Evolutionary conservation across 2,113 vertebrate species (phyloP).

Genomic region (Gasterosteus nipponicus): DNA sequence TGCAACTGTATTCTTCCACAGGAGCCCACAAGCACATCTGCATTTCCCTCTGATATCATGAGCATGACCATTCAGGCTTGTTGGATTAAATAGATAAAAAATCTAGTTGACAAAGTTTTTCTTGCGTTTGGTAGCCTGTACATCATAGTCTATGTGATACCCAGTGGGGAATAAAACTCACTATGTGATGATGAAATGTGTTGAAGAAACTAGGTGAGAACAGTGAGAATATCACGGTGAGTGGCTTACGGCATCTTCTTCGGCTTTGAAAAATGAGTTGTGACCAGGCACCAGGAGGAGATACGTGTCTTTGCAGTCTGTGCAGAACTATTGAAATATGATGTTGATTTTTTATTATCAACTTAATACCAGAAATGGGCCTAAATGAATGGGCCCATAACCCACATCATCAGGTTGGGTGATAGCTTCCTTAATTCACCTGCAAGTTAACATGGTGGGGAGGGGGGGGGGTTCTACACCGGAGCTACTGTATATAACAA

Average conservation of each 20-base stretch:
- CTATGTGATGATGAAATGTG: background rate
- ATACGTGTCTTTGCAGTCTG: background rate
- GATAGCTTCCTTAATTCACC: conserved; percentile 37
- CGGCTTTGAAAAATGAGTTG: background rate
- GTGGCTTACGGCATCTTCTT: background rate
- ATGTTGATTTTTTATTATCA: background rate
- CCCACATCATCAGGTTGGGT: conserved; percentile 10
- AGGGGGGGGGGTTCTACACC: conserved; percentile 24
- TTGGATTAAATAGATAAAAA: background rate
- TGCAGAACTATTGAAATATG: background rate
- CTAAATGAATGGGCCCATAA: background rate
- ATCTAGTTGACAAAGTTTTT: background rate
- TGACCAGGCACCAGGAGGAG: background rate
- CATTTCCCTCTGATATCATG: background rate
- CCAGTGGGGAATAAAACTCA: background rate
- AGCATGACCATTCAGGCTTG: background rate
- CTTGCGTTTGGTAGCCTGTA: background rate
- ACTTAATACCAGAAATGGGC: background rate
- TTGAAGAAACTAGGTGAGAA: background rate
- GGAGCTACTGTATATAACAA: conserved; percentile 39
- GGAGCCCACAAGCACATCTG: background rate
- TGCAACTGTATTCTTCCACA: background rate
- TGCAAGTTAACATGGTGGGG: conserved; percentile 24
- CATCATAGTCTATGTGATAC: background rate
- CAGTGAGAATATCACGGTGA: background rate